Evolutionary conservation across 2,888 invertebrate species (phyloP), one percentile per base, ranked within the genome.

Genomic region (Glomeris marginata): DNA sequence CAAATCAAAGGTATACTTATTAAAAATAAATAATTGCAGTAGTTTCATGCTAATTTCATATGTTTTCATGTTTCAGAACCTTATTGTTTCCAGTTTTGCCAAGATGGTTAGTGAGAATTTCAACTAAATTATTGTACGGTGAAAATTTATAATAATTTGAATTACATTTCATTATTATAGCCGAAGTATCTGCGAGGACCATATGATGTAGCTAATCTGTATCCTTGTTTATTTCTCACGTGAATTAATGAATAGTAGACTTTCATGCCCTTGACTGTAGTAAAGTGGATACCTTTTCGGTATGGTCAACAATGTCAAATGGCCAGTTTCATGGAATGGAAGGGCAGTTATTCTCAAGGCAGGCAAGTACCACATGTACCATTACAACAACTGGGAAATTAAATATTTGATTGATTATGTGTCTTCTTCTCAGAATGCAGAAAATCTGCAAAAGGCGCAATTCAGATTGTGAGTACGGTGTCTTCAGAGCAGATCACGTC

Each of bases 131-230:
- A 2, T 40, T 47, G 15, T 10, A 13, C n/a, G 10, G 2, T 21
- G 10, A 3, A 33, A 22, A 18, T 38, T 10, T 20, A 16, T 16
- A 47, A 40, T 40, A 47, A 22, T 11, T 22, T 40, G 21, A 18
- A n/a, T 40, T 40, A 11, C 4, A 13, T 47, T 15, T 40, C 41
- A n/a, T 5, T 28, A 8, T 10, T 18, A 11, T 41, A 47, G 47
- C 47, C 47, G 2, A 22, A 20, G 20, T 37, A 40, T 38, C 2
- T 47, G 2, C 8, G 47, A 20, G 47, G 47, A 20, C 47, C 47
- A 20, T 47, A 47, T 16, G 47, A 47, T 40, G 47, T 47, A 1
- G 16, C 28, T n/a, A 47, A 40, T 28, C 13, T 47, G 47, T 47
- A 47, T 46, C 47, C 40, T 47, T 8, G 10, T 41, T 22, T 18